Percentiles rank a stretch among this genome's conserved stretches.
Conservation (phyloP, 2,888 invertebrate species). For the Temnothorax unifasciatus region DNA sequence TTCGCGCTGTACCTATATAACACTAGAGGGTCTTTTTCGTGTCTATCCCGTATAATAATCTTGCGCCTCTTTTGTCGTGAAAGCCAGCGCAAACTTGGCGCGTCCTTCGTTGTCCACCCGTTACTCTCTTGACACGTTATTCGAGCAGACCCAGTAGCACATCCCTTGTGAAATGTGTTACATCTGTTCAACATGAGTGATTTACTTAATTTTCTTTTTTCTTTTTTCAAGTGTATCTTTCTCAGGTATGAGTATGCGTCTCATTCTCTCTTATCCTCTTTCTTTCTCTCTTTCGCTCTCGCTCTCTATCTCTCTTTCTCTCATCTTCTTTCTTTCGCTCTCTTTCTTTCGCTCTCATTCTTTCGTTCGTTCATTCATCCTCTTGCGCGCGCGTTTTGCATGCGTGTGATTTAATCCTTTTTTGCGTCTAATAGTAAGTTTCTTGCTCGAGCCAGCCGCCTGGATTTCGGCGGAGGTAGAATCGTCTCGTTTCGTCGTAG, state of each 20-base stretch:
- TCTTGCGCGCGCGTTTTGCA: constrained; percentile 76
- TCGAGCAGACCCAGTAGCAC: constrained; percentile 80
- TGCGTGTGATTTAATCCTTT: constrained; percentile 75
- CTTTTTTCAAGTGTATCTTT: constrained; percentile 78
- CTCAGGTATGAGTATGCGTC: constrained; percentile 81
- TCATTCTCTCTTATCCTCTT: constrained; percentile 68
- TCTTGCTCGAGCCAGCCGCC: constrained; percentile 99
- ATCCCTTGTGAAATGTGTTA: constrained; percentile 79
- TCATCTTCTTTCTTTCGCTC: constrained; percentile 59
- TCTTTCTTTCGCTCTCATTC: constrained; percentile 62
- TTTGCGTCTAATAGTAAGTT: constrained; percentile 95
- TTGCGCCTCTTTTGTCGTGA: neutral
- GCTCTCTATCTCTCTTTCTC: constrained; percentile 66
- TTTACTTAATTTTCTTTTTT: constrained; percentile 61
- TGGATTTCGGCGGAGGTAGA: constrained; percentile 98
- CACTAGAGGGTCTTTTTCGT: constrained; percentile 52
- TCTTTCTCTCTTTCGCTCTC: constrained; percentile 56
- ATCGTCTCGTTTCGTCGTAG: constrained; percentile 99
- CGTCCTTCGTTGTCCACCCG: constrained; percentile 37
- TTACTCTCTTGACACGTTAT: constrained; percentile 69
- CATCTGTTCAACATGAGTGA: constrained; percentile 71
- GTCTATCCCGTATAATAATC: constrained; percentile 9
- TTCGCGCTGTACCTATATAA: constrained; percentile 58
- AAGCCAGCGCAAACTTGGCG: constrained; percentile 4
- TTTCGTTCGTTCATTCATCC: constrained; percentile 56